A percentile compares a stretch with the other conserved stretches of the same genome.
Evolutionary conservation across 2,888 invertebrate genomes (phyloP).

Genomic region (Pristionchus fissidentatus): DNA sequence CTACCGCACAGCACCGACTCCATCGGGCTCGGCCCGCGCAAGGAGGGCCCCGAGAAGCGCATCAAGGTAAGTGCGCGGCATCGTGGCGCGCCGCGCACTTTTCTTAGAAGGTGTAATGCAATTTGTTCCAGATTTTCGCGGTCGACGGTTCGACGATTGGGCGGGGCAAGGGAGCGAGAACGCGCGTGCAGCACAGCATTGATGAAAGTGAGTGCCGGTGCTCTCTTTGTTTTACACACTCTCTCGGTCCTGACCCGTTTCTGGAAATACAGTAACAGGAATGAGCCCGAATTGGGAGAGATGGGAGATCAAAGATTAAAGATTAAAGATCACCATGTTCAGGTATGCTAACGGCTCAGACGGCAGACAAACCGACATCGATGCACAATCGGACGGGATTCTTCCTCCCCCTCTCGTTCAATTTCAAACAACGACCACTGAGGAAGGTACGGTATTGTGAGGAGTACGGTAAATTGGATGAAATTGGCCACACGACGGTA

Average conservation of each 20-base stretch:
- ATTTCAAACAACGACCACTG: not conserved
- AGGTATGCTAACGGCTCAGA: not conserved
- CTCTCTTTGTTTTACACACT: not conserved
- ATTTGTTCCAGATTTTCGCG: slow-evolving; percentile 12
- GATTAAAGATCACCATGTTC: not conserved
- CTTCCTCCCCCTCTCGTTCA: slow-evolving; percentile 39
- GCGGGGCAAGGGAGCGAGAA: not conserved
- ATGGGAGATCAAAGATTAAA: not conserved
- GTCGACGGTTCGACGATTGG: slow-evolving; percentile 37
- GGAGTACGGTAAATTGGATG: not conserved
- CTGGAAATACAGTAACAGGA: no score
- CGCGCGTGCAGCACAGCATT: not conserved
- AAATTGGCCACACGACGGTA: no score
- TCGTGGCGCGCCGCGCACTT: not conserved
- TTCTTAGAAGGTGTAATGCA: not conserved
- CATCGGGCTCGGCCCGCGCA: slow-evolving; percentile 22
- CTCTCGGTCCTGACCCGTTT: no score
- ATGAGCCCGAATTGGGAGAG: no score
- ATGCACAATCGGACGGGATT: slow-evolving; percentile 19
- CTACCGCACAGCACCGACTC: slow-evolving; percentile 25
- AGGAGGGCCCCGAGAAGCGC: slow-evolving; percentile 25
- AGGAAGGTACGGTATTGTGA: not conserved
- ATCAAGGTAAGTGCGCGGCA: slow-evolving; percentile 35
- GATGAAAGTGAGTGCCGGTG: slow-evolving; percentile 20
- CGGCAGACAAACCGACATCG: not conserved